These are phyloP conservation scores for Heliconius hermathena DNA, from an alignment of 1,140 invertebrate genomes.

Conservation along the genomic window DNA sequence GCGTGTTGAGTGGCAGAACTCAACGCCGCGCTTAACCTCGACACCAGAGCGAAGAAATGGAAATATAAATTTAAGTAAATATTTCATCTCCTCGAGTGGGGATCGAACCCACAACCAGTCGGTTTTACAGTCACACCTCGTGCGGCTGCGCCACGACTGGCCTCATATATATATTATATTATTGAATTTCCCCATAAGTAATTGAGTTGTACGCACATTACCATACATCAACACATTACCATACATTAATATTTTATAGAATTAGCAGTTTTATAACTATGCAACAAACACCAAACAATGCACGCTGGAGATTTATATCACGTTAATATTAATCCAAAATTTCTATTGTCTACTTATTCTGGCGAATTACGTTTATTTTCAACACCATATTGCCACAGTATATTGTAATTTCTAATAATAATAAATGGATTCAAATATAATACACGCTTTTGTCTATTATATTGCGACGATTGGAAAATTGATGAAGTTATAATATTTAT, in stretches of 20 bases:
- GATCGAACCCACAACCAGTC: too few species aligned
- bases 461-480: background rate
- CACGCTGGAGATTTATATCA: conserved; percentile 16
- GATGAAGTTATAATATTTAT: background rate
- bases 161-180: too few species aligned
- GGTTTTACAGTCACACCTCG: too few species aligned
- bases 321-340: conserved; percentile 14
- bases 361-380: conserved; percentile 13
- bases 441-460: conserved; percentile 11
- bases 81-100: too few species aligned
- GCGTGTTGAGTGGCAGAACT: too few species aligned
- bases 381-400: background rate
- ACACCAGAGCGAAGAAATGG: too few species aligned
- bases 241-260: conserved; percentile 27
- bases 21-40: too few species aligned
- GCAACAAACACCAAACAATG: conserved; percentile 15
- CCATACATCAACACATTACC: conserved; percentile 18
- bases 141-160: too few species aligned
- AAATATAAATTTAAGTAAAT: too few species aligned
- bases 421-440: conserved; percentile 7
- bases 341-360: conserved; percentile 14
- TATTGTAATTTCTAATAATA: conserved; percentile 4
- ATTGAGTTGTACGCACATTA: conserved; percentile 28
- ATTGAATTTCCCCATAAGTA: conserved; percentile 10
- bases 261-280: conserved; percentile 29